phyloP scores from a whole-genome alignment of 1,140 invertebrate genomes.

The Temnothorax longispinosus region DNA sequence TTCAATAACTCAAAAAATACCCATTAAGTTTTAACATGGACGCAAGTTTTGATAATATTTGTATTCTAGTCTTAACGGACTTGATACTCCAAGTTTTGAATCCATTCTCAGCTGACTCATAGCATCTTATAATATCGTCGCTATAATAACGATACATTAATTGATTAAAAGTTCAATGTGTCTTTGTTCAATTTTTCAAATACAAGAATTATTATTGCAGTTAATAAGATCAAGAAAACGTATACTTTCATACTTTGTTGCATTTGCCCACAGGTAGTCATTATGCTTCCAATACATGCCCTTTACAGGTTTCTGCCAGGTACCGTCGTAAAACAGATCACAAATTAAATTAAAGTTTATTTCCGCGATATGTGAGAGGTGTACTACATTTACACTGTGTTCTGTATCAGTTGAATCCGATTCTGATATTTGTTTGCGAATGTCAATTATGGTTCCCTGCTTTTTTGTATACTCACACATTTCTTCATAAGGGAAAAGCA shows the following conservation, averaged over 20 bases:
- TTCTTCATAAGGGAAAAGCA: background rate
- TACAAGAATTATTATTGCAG: background rate
- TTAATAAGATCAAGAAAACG: conserved; percentile 11
- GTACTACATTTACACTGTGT: background rate
- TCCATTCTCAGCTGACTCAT: background rate
- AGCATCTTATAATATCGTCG: background rate
- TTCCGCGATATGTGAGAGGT: background rate
- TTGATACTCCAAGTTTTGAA: background rate
- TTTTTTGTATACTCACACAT: background rate
- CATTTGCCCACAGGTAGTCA: background rate
- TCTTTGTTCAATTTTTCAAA: background rate
- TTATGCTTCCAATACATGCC: background rate
- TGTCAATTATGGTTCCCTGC: too few species aligned
- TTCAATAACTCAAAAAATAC: background rate
- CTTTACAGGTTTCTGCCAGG: conserved; percentile 2
- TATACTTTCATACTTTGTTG: conserved; percentile 8
- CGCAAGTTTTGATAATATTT: background rate
- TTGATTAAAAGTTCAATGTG: background rate
- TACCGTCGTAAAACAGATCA: conserved; percentile 15
- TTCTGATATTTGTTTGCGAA: too few species aligned
- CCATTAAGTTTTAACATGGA: background rate
- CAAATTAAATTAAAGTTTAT: background rate
- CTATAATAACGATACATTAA: conserved; percentile 11
- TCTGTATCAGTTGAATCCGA: background rate
- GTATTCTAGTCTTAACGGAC: background rate